A percentile compares a stretch with the other conserved stretches of the same genome.
Conservation (phyloP, 2,113 vertebrate genomes). For the Daboia siamensis region DNA sequence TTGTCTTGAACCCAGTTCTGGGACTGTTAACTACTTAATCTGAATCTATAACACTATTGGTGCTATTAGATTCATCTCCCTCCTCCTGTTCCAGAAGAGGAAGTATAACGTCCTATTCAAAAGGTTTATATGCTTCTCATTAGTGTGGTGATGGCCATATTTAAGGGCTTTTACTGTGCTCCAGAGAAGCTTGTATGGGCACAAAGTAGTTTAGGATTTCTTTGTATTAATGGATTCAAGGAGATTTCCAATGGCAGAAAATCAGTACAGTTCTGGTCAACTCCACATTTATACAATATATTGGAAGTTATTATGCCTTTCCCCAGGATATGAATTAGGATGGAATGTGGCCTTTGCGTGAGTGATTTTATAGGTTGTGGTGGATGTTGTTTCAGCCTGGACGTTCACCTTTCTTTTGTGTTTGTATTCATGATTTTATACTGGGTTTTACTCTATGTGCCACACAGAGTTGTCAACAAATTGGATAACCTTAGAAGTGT, state of each 20-base stretch:
- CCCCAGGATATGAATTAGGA: not conserved
- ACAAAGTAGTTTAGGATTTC: not conserved
- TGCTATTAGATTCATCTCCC: not conserved
- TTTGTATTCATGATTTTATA: not conserved
- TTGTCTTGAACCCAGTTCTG: not conserved
- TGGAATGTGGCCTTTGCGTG: not conserved
- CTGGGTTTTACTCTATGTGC: not conserved
- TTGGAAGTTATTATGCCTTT: not conserved
- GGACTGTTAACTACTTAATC: not conserved
- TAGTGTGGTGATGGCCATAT: not conserved
- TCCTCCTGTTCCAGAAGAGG: not conserved
- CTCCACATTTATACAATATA: not conserved
- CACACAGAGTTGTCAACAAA: not conserved
- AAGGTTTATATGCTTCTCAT: not conserved
- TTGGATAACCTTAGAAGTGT: not conserved
- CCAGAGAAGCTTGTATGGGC: not conserved
- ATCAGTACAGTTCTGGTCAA: not conserved
- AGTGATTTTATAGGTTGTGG: not conserved
- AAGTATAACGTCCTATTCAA: not conserved
- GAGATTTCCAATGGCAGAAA: not conserved
- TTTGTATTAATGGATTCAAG: conserved; percentile 3
- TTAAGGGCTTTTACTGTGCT: not conserved
- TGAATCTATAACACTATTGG: not conserved
- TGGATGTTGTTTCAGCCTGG: not conserved
- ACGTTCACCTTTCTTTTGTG: not conserved